Conservation (phyloP, 2,888 invertebrate species). For the Amiota mariae region DNA sequence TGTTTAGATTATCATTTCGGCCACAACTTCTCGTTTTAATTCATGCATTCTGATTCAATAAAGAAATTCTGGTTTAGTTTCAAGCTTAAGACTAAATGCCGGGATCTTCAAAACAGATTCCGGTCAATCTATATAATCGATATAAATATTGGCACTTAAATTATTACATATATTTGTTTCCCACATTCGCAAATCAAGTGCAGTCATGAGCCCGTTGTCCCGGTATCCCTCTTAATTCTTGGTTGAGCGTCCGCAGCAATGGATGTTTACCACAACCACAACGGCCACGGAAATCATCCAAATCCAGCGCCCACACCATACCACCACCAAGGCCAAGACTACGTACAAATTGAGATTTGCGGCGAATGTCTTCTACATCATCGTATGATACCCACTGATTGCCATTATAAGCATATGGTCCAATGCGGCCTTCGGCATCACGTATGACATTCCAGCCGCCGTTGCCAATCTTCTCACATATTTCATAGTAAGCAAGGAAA, state of each 20-base stretch:
- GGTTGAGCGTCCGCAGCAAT: slow-evolving; percentile 79
- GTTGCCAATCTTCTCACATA: slow-evolving; percentile 78
- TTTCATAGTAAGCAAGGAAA: slow-evolving; percentile 85
- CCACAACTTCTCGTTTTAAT: too few species aligned
- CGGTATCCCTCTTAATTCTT: slow-evolving; percentile 75
- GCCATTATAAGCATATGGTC: slow-evolving; percentile 82
- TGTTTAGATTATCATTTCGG: too few species aligned
- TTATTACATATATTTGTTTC: not conserved
- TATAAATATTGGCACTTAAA: slow-evolving; percentile 45
- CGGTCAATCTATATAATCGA: slow-evolving; percentile 29
- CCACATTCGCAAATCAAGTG: slow-evolving; percentile 67
- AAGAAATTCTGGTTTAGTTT: not conserved
- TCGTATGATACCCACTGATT: slow-evolving; percentile 88
- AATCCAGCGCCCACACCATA: slow-evolving; percentile 85
- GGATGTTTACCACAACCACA: slow-evolving; percentile 83
- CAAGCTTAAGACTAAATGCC: slow-evolving; percentile 32
- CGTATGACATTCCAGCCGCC: slow-evolving; percentile 79
- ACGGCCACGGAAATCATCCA: slow-evolving; percentile 82
- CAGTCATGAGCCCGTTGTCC: slow-evolving; percentile 74
- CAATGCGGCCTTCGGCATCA: slow-evolving; percentile 78
- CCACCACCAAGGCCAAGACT: slow-evolving; percentile 80
- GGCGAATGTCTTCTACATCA: slow-evolving; percentile 78
- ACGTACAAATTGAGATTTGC: slow-evolving; percentile 78
- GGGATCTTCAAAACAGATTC: slow-evolving; percentile 65
- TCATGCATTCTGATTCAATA: too few species aligned